These are phyloP conservation scores for Acanthococcus lagerstroemiae DNA, from an alignment of 2,888 invertebrate species.

Conservation along the genomic window DNA sequence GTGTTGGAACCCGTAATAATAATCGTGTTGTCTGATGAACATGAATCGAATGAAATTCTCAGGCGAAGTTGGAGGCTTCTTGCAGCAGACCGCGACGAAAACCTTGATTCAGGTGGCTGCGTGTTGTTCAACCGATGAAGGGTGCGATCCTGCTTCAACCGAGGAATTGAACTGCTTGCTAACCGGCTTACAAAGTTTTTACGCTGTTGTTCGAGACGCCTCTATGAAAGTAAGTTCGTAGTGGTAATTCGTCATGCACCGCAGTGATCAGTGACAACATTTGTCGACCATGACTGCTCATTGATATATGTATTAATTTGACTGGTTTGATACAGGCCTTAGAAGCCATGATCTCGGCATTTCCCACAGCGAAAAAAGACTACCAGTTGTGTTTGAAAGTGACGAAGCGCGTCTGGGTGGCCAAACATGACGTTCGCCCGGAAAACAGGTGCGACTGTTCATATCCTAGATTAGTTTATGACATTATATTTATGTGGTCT, in stretches of 20 bases:
- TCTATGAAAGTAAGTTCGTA: slow-evolving; percentile 48
- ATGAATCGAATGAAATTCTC: no score
- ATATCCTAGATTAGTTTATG: no score
- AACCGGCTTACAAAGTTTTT: slow-evolving; percentile 62
- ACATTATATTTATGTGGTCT: no score
- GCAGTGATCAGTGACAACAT: no score
- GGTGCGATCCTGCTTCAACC: slow-evolving; percentile 52
- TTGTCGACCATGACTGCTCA: no score
- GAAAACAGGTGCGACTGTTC: slow-evolving; percentile 69
- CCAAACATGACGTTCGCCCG: slow-evolving; percentile 66
- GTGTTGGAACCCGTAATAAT: no score
- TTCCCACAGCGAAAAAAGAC: slow-evolving; percentile 53
- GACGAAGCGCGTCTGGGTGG: slow-evolving; percentile 68
- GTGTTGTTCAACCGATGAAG: slow-evolving; percentile 58
- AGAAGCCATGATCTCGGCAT: slow-evolving; percentile 50
- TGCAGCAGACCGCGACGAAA: slow-evolving; percentile 66
- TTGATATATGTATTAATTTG: not conserved
- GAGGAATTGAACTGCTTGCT: slow-evolving; percentile 69
- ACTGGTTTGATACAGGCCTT: slow-evolving; percentile 47
- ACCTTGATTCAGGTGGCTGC: slow-evolving; percentile 71
- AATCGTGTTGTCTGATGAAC: no score
- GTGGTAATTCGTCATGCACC: not conserved
- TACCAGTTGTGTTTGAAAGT: slow-evolving; percentile 49
- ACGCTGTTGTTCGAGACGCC: slow-evolving; percentile 64
- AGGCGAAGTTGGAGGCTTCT: slow-evolving; percentile 48